A percentile compares a stretch with the other conserved stretches of the same genome.
These are phyloP conservation scores for Poeciliopsis paucimaculata DNA, from an alignment of 2,797 vertebrate species.

Conservation along the genomic window DNA sequence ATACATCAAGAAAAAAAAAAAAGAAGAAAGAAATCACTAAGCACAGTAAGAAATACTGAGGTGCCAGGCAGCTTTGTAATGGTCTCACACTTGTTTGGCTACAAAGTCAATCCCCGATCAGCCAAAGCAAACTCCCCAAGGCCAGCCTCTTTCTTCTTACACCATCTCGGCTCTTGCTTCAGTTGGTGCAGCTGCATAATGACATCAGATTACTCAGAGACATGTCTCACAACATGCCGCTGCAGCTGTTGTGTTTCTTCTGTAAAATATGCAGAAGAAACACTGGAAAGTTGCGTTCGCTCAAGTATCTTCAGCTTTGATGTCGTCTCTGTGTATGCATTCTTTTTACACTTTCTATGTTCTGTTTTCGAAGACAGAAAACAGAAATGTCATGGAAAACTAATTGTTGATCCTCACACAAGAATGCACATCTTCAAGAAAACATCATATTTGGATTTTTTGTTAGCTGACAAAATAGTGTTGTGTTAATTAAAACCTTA, in stretches of 20 bases:
- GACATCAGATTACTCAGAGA: slow-evolving; percentile 58
- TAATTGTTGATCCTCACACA: not conserved
- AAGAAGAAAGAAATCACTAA: slow-evolving; percentile 51
- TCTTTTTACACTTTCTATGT: not conserved
- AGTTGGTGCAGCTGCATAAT: slow-evolving; percentile 49
- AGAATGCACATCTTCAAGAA: no score
- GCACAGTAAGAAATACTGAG: slow-evolving; percentile 50
- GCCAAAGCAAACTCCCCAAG: slow-evolving; percentile 58
- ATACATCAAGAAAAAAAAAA: slow-evolving; percentile 42
- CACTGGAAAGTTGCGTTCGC: not conserved
- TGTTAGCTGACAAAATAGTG: no score
- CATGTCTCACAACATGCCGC: slow-evolving; percentile 6
- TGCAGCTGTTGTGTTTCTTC: slow-evolving; percentile 31
- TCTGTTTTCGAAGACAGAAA: not conserved
- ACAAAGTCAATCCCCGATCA: not conserved
- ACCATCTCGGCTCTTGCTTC: slow-evolving; percentile 13
- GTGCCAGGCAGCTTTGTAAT: slow-evolving; percentile 59
- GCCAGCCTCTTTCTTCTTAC: slow-evolving; percentile 34
- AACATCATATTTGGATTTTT: no score
- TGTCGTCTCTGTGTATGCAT: not conserved
- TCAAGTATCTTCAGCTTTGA: not conserved
- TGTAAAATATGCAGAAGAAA: slow-evolving; percentile 11
- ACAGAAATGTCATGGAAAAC: not conserved
- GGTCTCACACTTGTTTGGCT: slow-evolving; percentile 43
- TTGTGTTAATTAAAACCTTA: not conserved